Conservation (phyloP, 2,888 invertebrate species). For the Tromatobia lineatoria region DNA sequence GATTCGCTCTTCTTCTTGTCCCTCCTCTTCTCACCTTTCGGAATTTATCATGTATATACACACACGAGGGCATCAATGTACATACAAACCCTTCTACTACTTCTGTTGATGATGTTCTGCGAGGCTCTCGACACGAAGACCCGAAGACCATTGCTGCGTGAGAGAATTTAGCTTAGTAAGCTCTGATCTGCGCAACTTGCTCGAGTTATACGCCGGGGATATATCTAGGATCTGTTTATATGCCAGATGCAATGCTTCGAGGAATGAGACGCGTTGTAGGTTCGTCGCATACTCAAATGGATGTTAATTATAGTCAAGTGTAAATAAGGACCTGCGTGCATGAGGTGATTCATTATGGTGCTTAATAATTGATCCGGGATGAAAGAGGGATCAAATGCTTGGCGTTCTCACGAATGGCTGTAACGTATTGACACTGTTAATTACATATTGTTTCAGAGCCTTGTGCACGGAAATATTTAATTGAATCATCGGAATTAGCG, state of each 20-base stretch:
- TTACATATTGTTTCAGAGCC: background rate
- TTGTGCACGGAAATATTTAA: too few relatives aligned
- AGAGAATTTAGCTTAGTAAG: slow-evolving; percentile 68
- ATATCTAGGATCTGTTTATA: slow-evolving; percentile 66
- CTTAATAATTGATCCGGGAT: slow-evolving; percentile 63
- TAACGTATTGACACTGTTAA: background rate
- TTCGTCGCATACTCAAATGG: slow-evolving; percentile 34
- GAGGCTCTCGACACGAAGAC: slow-evolving; percentile 54
- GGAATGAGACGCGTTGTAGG: slow-evolving; percentile 43
- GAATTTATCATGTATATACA: slow-evolving; percentile 50
- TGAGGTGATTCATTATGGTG: slow-evolving; percentile 64
- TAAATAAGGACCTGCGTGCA: slow-evolving; percentile 50
- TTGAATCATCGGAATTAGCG: too few relatives aligned
- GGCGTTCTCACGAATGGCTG: slow-evolving; percentile 44
- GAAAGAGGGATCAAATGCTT: slow-evolving; percentile 14
- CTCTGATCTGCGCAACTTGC: slow-evolving; percentile 50
- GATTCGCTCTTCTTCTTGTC: slow-evolving; percentile 59
- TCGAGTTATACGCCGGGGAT: slow-evolving; percentile 66
- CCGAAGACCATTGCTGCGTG: slow-evolving; percentile 65
- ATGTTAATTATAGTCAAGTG: slow-evolving; percentile 65
- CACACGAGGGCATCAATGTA: background rate
- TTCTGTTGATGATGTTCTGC: slow-evolving; percentile 20
- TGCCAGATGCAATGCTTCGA: slow-evolving; percentile 50
- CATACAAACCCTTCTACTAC: slow-evolving; percentile 10
- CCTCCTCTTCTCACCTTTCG: slow-evolving; percentile 39